A percentile compares a stretch with the other conserved stretches of the same genome.
phyloP scores from a whole-genome alignment of 2,113 vertebrate species.

The Caloenas nicobarica region DNA sequence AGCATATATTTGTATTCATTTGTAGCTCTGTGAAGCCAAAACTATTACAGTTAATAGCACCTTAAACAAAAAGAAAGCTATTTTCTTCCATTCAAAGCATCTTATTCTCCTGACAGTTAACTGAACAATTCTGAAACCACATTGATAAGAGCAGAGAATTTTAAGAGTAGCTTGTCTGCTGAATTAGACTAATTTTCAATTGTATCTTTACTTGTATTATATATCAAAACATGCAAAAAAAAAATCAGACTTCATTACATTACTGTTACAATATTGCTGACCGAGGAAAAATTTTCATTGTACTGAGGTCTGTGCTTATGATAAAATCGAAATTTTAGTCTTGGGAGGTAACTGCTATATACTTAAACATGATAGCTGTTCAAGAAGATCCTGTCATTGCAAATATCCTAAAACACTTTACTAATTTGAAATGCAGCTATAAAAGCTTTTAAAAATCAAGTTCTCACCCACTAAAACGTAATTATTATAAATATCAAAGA shows the following conservation, averaged over 20 bases:
- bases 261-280: not conserved
- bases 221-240: not conserved
- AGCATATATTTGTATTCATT: not conserved
- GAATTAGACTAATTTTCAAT: not conserved
- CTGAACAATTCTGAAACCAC: not conserved
- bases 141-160: not conserved
- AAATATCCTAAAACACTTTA: not conserved
- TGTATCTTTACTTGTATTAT: not conserved
- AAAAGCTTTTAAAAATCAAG: conserved; percentile 2
- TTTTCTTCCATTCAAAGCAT: not conserved
- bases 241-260: not conserved
- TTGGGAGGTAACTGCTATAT: not conserved
- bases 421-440: not conserved
- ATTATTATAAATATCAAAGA: not conserved
- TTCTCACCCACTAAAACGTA: not conserved
- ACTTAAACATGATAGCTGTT: not conserved
- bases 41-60: not conserved
- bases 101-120: not conserved
- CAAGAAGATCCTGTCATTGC: not conserved
- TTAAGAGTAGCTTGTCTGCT: not conserved
- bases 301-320: not conserved
- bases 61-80: not conserved
- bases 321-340: not conserved
- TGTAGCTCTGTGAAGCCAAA: not conserved
- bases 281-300: not conserved